Percentiles rank a stretch among this genome's conserved stretches.
phyloP scores from a whole-genome alignment of 1,140 invertebrate species.

The Hyphantria cunea region DNA sequence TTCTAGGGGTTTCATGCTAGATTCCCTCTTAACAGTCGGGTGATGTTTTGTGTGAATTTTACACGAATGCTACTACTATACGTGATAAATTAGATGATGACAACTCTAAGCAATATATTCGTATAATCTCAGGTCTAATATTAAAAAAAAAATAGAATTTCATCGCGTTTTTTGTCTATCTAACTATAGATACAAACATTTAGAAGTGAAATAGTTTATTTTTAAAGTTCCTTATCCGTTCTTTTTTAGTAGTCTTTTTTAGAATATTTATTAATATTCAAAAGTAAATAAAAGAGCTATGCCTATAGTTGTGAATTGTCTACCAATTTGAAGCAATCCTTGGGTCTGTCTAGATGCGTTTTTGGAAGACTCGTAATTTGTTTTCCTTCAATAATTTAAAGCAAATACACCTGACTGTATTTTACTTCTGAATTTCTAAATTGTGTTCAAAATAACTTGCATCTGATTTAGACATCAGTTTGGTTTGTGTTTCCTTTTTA shows the following conservation, averaged over 20 bases:
- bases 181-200: neutral
- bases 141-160: neutral
- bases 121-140: neutral
- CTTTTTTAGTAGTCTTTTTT: neutral
- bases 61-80: conserved; percentile 22
- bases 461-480: neutral
- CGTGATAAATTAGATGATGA: neutral
- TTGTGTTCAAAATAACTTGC: conserved; percentile 14
- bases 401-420: neutral
- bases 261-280: neutral
- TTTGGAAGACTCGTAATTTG: neutral
- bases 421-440: conserved; percentile 14
- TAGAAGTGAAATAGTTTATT: neutral
- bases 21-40: conserved; percentile 19
- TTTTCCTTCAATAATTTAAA: neutral
- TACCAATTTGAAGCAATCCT: neutral
- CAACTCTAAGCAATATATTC: conserved; percentile 11
- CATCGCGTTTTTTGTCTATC: neutral
- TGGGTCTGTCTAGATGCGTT: conserved; percentile 1
- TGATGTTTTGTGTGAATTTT: conserved; percentile 27
- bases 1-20: conserved; percentile 17
- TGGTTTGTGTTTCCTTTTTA: neutral
- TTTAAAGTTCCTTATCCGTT: neutral
- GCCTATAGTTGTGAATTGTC: conserved; percentile 2
- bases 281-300: neutral